These are phyloP conservation scores for Eclectus roratus DNA, from an alignment of 2,113 vertebrate genomes.

Conservation along the genomic window DNA sequence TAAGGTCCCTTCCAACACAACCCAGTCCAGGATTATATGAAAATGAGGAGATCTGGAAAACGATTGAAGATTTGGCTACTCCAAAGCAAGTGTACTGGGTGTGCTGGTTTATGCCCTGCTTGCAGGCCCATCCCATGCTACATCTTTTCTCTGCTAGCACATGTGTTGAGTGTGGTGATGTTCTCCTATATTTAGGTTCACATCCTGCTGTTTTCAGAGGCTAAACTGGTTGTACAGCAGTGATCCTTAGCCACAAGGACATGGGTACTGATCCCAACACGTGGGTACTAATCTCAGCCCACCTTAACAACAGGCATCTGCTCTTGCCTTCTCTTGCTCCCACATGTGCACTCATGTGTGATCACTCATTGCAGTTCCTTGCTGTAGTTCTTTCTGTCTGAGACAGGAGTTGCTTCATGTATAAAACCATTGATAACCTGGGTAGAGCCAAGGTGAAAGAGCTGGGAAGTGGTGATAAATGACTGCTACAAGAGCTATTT, in stretches of 20 bases:
- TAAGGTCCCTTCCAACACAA: neutral
- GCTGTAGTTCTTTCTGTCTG: neutral
- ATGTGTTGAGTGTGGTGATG: too few relatives aligned
- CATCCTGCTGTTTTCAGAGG: neutral
- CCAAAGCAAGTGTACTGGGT: neutral
- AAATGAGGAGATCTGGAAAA: neutral
- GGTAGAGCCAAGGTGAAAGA: neutral
- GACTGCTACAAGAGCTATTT: neutral
- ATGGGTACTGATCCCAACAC: rapidly evolving
- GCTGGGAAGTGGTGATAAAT: neutral
- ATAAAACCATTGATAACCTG: neutral
- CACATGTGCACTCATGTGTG: rapidly evolving
- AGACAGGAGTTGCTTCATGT: neutral
- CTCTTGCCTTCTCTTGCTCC: too few relatives aligned
- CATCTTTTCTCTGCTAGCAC: neutral
- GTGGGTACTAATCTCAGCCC: neutral
- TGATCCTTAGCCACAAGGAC: neutral
- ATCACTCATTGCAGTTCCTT: neutral
- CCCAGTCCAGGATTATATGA: neutral
- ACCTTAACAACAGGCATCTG: neutral
- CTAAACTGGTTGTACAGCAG: neutral
- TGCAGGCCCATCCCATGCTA: neutral
- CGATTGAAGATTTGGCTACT: neutral
- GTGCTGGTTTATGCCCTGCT: rapidly evolving
- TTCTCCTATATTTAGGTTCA: neutral